Evolutionary conservation across 2,888 invertebrate species (phyloP).

Genomic region (Drosophila borealis): DNA sequence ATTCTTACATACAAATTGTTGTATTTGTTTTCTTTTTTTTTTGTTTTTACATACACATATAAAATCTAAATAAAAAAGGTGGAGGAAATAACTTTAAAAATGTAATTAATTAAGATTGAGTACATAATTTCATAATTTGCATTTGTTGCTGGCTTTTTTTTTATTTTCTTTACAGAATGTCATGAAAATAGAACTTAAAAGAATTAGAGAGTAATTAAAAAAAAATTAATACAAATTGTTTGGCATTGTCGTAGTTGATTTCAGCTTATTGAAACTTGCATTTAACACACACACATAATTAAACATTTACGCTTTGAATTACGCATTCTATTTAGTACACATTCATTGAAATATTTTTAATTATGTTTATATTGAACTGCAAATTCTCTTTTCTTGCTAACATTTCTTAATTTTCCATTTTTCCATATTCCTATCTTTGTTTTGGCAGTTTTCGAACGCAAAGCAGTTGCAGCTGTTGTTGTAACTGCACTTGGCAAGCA

Average conservation of each 20-base stretch:
- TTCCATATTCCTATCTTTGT: neutral
- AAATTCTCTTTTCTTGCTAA: conserved; percentile 3
- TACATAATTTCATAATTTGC: conserved; percentile 34
- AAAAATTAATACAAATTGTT: conserved; percentile 43
- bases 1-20: conserved; percentile 62
- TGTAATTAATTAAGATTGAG: conserved; percentile 25
- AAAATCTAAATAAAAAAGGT: conserved; percentile 23
- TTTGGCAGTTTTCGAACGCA: conserved; percentile 22
- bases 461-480: neutral
- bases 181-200: conserved; percentile 17
- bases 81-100: conserved; percentile 21
- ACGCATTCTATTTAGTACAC: conserved; percentile 25
- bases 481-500: conserved; percentile 2
- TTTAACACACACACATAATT: conserved; percentile 10
- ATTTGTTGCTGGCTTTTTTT: conserved; percentile 13
- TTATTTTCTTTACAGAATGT: conserved; percentile 14
- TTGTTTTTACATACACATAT: conserved; percentile 60
- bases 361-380: conserved; percentile 8
- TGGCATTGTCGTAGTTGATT: conserved; percentile 49
- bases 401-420: neutral
- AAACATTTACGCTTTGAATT: conserved; percentile 10
- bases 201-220: conserved; percentile 12
- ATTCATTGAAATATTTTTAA: conserved; percentile 25
- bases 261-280: conserved; percentile 12
- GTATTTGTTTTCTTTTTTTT: conserved; percentile 14